These are phyloP conservation scores for Netelia fuscicornis DNA, from an alignment of 2,888 invertebrate genomes.

Conservation along the genomic window DNA sequence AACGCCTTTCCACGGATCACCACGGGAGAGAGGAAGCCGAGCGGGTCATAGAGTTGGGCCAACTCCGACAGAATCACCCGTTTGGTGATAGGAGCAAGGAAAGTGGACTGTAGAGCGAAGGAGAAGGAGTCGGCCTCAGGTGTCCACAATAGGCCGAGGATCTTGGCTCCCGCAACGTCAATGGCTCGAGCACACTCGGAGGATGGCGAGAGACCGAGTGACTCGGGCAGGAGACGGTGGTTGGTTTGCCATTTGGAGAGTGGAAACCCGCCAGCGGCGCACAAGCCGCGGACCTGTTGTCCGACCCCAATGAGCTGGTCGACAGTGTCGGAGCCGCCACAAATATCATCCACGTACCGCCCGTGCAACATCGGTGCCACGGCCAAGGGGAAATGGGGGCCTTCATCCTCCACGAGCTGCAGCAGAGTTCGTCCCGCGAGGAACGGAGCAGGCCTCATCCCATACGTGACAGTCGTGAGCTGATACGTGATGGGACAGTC, in stretches of 20 bases:
- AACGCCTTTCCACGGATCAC: constrained; percentile 60
- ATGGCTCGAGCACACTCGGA: not conserved
- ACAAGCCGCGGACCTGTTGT: not conserved
- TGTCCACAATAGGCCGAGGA: constrained; percentile 40
- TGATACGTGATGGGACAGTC: too few species aligned
- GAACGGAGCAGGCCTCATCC: not conserved
- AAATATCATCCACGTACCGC: constrained; percentile 19
- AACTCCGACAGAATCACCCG: constrained; percentile 44
- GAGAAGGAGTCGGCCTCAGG: constrained; percentile 10
- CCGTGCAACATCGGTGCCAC: not conserved
- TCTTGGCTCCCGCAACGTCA: constrained; percentile 44
- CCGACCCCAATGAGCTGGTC: not conserved
- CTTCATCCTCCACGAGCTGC: constrained; percentile 14
- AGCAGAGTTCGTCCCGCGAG: not conserved
- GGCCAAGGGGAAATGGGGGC: not conserved
- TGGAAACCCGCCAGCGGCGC: not conserved
- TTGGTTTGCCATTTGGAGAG: constrained; percentile 40
- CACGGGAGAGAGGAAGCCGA: constrained; percentile 60
- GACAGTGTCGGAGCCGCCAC: not conserved
- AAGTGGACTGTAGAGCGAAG: not conserved
- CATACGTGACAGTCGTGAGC: not conserved
- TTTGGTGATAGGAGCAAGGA: constrained; percentile 29
- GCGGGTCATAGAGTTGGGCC: constrained; percentile 64
- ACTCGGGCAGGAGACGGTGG: too few species aligned
- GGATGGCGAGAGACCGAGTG: not conserved